These are phyloP conservation scores for Tholera decimalis DNA, from an alignment of 2,888 invertebrate genomes.

Conservation along the genomic window DNA sequence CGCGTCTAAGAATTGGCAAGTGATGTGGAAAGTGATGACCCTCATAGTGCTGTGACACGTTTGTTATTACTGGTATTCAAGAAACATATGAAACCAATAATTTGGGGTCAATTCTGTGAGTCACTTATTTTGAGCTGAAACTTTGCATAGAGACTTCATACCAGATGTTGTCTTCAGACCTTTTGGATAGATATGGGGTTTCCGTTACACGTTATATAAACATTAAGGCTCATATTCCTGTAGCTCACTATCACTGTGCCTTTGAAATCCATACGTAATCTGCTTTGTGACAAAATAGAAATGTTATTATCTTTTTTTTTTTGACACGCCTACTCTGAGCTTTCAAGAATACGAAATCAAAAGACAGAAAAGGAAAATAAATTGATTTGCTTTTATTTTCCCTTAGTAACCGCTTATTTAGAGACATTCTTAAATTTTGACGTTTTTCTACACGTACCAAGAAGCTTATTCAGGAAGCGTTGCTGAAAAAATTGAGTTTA, in stretches of 20 bases:
- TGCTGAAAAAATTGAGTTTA: not conserved
- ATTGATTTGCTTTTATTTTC: constrained; percentile 2
- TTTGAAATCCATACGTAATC: not conserved
- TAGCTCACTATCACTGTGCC: not conserved
- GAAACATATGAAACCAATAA: too few relatives aligned
- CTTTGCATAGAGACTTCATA: too few relatives aligned
- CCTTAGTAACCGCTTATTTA: not conserved
- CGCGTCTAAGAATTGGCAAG: too few relatives aligned
- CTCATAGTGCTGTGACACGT: too few relatives aligned
- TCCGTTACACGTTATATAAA: too few relatives aligned
- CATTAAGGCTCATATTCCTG: not conserved
- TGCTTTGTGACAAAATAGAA: not conserved
- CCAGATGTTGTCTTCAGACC: too few relatives aligned
- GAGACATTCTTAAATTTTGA: not conserved
- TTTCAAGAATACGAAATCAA: not conserved
- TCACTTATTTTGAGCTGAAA: too few relatives aligned
- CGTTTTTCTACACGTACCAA: not conserved
- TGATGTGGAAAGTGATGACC: too few relatives aligned
- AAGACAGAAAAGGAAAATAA: not conserved
- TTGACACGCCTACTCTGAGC: not conserved
- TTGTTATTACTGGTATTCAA: too few relatives aligned
- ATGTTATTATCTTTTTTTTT: too few relatives aligned
- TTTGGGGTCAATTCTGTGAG: too few relatives aligned
- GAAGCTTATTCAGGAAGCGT: not conserved
- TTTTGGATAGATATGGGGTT: too few relatives aligned